A percentile compares a stretch with the other conserved stretches of the same genome.
Conservation (phyloP, 2,888 invertebrate species). For the Epinotia bilunana region DNA sequence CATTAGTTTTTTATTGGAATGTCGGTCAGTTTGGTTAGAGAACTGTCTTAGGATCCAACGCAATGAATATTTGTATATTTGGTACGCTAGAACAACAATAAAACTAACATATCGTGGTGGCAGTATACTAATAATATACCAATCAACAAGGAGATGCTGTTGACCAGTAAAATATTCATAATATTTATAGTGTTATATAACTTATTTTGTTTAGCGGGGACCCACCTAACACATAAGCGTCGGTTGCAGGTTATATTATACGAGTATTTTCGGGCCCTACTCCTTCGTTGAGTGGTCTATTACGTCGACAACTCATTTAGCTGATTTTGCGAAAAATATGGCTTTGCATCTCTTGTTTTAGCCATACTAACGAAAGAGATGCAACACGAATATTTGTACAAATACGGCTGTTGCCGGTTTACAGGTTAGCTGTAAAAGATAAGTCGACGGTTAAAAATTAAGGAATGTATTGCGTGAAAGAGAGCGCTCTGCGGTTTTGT, state of each 20-base stretch:
- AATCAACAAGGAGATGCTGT: background rate
- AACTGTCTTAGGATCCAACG: constrained; percentile 24
- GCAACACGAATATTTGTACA: background rate
- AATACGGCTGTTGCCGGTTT: background rate
- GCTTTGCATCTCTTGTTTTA: background rate
- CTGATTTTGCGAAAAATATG: background rate
- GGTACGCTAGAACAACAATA: constrained; percentile 19
- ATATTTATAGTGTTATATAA: no score
- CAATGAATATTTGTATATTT: constrained; percentile 32
- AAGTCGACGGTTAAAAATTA: constrained; percentile 18
- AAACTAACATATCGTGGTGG: constrained; percentile 50
- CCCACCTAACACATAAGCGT: no score
- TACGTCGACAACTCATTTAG: background rate
- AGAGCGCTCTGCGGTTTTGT: background rate
- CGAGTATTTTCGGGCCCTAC: background rate
- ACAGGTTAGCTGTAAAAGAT: constrained; percentile 21
- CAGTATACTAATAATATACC: constrained; percentile 51
- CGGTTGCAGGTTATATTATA: no score
- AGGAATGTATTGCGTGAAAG: constrained; percentile 14
- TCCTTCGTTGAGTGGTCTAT: constrained; percentile 18
- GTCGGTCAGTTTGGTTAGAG: constrained; percentile 11
- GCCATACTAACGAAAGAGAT: background rate
- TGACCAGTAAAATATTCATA: background rate
- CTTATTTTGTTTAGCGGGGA: no score
- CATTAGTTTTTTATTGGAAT: constrained; percentile 2